A percentile compares a stretch with the other conserved stretches of the same genome.
These are phyloP conservation scores for Apis laboriosa DNA, from an alignment of 1,140 invertebrate species.

Conservation along the genomic window DNA sequence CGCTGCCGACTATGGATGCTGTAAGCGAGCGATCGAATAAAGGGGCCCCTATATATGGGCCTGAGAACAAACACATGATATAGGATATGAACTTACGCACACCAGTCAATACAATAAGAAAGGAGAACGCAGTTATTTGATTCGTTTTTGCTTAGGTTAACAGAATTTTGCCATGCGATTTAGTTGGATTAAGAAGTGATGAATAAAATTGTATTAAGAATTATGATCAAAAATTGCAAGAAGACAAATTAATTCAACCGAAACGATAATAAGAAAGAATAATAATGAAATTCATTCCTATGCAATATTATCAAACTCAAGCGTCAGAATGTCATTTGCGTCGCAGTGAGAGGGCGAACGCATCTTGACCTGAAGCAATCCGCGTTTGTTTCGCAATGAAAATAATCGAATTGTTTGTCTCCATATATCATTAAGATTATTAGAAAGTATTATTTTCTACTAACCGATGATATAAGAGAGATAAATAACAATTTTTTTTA, in stretches of 20 bases:
- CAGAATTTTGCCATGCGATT: background rate
- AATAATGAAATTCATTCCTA: constrained; percentile 13
- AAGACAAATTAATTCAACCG: background rate
- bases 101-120: background rate
- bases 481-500: too few species aligned
- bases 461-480: too few species aligned
- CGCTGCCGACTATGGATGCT: constrained; percentile 61
- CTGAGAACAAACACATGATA: background rate
- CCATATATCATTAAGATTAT: background rate
- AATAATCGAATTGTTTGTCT: background rate
- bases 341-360: background rate
- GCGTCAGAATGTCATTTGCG: background rate
- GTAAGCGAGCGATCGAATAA: constrained; percentile 54
- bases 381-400: background rate
- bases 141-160: background rate
- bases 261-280: background rate
- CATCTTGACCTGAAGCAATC: background rate
- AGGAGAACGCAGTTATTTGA: constrained; percentile 1
- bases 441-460: background rate
- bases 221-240: background rate
- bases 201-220: too few species aligned
- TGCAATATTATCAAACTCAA: background rate
- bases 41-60: constrained; percentile 65
- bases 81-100: background rate
- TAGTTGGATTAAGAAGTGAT: background rate